These are phyloP conservation scores for Theropithecus gelada DNA, from an alignment of 2,113 vertebrate species.

Conservation along the genomic window DNA sequence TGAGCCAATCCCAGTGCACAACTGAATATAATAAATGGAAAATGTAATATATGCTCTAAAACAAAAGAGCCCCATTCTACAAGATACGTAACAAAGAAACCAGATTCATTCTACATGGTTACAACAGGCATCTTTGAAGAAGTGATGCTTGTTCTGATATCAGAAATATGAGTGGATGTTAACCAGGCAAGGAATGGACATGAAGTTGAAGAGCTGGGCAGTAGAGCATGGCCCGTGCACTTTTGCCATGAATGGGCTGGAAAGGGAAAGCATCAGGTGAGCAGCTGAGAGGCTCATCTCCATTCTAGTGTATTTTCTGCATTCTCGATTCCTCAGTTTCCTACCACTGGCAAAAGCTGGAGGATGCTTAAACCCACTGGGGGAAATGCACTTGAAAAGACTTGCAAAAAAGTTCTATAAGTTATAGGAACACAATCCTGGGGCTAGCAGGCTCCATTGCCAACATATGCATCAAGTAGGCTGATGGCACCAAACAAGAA, in stretches of 20 bases:
- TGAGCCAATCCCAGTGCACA: not conserved
- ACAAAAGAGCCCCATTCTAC: not conserved
- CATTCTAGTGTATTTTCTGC: not conserved
- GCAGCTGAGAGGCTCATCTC: not conserved
- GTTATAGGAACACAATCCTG: not conserved
- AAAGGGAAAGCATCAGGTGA: not conserved
- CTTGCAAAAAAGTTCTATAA: not conserved
- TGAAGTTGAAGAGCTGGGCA: not conserved
- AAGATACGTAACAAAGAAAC: not conserved
- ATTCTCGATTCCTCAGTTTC: not conserved
- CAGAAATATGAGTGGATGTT: not conserved
- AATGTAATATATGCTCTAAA: not conserved
- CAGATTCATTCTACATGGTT: not conserved
- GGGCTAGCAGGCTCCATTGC: not conserved
- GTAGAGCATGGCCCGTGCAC: no score
- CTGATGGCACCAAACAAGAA: slow-evolving; percentile 10
- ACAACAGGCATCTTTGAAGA: not conserved
- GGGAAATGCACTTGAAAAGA: not conserved
- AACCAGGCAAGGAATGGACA: not conserved
- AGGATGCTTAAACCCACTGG: not conserved
- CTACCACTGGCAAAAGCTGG: not conserved
- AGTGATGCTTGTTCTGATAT: not conserved
- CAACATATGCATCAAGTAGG: not conserved
- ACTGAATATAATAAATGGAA: not conserved
- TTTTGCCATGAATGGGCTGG: not conserved